Percentiles rank a stretch among this genome's conserved stretches.
Conservation (phyloP, 2,888 invertebrate genomes). For the Heteromurus nitidus region DNA sequence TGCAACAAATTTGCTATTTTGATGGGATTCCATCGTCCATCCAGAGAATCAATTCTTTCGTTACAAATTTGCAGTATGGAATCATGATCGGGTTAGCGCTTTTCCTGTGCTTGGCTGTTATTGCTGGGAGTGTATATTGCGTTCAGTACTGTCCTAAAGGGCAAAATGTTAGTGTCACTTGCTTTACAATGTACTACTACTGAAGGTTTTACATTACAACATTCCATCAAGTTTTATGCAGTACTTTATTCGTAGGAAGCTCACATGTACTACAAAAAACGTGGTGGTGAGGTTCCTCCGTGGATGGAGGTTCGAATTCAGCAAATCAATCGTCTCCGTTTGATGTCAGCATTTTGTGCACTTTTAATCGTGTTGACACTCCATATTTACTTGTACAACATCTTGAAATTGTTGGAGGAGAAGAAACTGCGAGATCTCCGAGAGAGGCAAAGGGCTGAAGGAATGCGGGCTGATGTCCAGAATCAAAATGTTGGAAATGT, state of each 20-base stretch:
- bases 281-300: background rate
- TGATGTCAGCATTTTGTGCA: background rate
- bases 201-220: too few species aligned
- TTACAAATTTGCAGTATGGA: background rate
- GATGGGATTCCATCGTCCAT: too few species aligned
- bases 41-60: too few species aligned
- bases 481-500: too few species aligned
- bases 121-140: background rate
- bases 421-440: background rate
- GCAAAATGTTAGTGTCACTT: constrained; percentile 2
- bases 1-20: too few species aligned
- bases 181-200: too few species aligned
- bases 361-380: background rate
- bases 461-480: too few species aligned
- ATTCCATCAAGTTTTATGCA: too few species aligned
- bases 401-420: constrained; percentile 28
- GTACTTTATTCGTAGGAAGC: too few species aligned
- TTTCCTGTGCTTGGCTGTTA: background rate
- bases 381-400: constrained; percentile 34
- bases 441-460: too few species aligned
- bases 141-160: constrained; percentile 6
- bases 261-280: background rate
- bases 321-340: background rate
- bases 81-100: background rate
- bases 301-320: background rate